phyloP scores from a whole-genome alignment of 2,888 invertebrate genomes.

The Philopedon plagiatum region DNA sequence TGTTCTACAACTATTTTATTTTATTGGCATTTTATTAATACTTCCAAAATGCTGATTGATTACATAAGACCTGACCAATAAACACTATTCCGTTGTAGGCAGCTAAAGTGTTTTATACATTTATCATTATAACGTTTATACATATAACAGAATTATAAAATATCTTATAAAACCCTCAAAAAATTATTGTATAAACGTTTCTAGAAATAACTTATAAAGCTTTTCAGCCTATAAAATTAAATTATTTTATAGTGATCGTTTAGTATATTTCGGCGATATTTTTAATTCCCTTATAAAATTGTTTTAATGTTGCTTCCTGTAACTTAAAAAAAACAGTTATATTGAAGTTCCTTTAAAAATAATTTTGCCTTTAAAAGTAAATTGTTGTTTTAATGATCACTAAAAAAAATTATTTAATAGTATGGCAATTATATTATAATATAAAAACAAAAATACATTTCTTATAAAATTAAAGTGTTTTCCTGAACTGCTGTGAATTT shows the following conservation, averaged over 20 bases:
- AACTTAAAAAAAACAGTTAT: constrained; percentile 18
- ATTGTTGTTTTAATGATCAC: constrained; percentile 8
- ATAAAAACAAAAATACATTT: background rate
- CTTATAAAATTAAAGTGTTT: constrained; percentile 18
- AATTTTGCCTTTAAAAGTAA: constrained; percentile 6
- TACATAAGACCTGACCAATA: background rate
- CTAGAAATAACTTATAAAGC: constrained; percentile 7
- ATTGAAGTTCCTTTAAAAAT: background rate
- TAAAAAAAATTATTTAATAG: constrained; percentile 12
- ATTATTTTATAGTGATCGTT: constrained; percentile 6
- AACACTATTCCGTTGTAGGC: constrained; percentile 19
- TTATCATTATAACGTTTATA: constrained; percentile 23
- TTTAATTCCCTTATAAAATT: constrained; percentile 13
- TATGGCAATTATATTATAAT: background rate
- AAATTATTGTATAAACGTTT: constrained; percentile 11
- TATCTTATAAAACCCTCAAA: background rate
- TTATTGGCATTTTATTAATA: constrained; percentile 17
- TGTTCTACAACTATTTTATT: constrained; percentile 4
- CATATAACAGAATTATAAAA: constrained; percentile 7
- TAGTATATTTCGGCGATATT: background rate
- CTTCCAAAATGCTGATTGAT: constrained; percentile 11
- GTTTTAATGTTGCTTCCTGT: constrained; percentile 14
- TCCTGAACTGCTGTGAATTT: constrained; percentile 1
- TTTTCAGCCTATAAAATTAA: constrained; percentile 16
- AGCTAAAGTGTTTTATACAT: constrained; percentile 16